Percentiles rank a stretch among this genome's conserved stretches.
Evolutionary conservation across 1,140 invertebrate genomes (phyloP).

Genomic region (Dryas iulia): DNA sequence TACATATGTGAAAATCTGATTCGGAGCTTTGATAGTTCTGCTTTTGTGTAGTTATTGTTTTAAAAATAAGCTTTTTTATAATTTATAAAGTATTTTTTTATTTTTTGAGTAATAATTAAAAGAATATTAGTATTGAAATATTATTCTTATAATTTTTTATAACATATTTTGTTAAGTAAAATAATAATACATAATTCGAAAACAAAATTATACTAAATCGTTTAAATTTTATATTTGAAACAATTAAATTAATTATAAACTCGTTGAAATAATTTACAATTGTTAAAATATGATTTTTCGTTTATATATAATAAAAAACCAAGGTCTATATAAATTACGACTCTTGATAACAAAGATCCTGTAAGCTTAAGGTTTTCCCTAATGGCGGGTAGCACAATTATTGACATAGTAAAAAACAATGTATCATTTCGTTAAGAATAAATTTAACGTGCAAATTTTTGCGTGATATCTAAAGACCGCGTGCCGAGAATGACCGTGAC

Average conservation of each 20-base stretch:
- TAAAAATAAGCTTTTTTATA: background rate
- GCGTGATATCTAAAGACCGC: conserved; percentile 36
- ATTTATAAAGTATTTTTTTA: too few species aligned
- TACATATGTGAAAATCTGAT: background rate
- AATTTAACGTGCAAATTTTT: conserved; percentile 11
- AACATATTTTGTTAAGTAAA: too few species aligned
- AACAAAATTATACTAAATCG: background rate
- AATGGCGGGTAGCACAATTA: too few species aligned
- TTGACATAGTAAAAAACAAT: background rate
- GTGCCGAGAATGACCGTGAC: conserved; percentile 61
- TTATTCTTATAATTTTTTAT: too few species aligned
- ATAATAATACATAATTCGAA: too few species aligned
- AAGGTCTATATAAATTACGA: background rate
- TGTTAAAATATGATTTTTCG: too few species aligned
- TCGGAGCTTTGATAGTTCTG: background rate
- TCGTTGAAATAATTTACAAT: too few species aligned
- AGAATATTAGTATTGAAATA: too few species aligned
- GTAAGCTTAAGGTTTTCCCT: background rate
- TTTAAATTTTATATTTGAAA: background rate
- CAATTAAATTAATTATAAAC: background rate
- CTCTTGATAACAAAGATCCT: background rate
- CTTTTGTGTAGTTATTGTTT: background rate
- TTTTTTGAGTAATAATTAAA: too few species aligned
- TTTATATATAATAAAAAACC: background rate
- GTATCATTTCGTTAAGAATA: background rate